Evolutionary conservation across 2,888 invertebrate species (phyloP), one percentile per base, ranked within the genome.

Genomic region (Bombylius discolor): DNA sequence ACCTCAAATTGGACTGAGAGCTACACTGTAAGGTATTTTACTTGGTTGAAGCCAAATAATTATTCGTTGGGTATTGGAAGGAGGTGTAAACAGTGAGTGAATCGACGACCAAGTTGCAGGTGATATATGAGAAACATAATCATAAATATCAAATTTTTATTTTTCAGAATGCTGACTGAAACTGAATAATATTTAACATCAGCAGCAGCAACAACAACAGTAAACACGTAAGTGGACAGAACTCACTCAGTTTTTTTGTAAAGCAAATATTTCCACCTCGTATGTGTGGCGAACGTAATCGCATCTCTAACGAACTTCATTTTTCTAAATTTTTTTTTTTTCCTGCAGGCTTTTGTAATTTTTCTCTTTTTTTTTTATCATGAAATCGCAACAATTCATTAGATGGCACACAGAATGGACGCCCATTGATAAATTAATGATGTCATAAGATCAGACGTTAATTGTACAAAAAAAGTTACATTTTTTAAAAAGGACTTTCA

Each of bases 81-180:
- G 34, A 36, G 4, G 39, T 42, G 8, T 42, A 11, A 6, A 5
- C 11, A 11, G 11, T 42, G 12, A 42, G 39, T 42, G 39, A 42
- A 42, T 42, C 11, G 34, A 7, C 34, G 5, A 8, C 34, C 8
- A 50, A 50, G 36, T 39, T 33, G 39, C 56, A 56, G 52, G 56
- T 60, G 60, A 60, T 58, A 58, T 60, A 57, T 60, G 60, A 54
- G 57, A 53, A 47, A 58, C 58, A 60, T 60, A 60, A 60, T 60
- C 57, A 60, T 60, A 60, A 60, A 60, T 60, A 60, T 60, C 58
- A 57, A 58, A 60, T 60, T 58, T 60, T 58, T 54, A 11, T 42
- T 42, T 42, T 42, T 42, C 12, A 42, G 23, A 23, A 23, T 23
- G 23, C 23, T 23, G 23, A 23, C 23, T 23, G 23, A 23, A 23